phyloP scores from a whole-genome alignment of 2,113 vertebrate genomes.

The Eurystomus gularis region DNA sequence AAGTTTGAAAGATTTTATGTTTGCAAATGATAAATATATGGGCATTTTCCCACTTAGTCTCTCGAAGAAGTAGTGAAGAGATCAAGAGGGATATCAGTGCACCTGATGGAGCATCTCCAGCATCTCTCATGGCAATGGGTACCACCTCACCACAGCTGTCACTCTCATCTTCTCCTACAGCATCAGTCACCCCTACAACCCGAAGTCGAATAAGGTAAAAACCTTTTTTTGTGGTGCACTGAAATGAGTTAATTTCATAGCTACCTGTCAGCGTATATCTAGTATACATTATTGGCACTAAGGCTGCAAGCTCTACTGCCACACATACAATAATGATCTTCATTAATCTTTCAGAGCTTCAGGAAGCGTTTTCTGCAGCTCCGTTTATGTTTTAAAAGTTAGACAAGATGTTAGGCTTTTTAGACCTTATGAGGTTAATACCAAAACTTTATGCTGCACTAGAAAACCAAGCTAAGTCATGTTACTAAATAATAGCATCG shows the following conservation, averaged over 20 bases:
- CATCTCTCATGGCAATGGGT: constrained; percentile 88
- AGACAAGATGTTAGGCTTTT: neutral
- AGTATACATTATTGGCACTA: fast-evolving
- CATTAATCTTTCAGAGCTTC: neutral
- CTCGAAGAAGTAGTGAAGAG: constrained; percentile 91
- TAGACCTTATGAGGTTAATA: neutral
- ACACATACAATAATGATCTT: neutral
- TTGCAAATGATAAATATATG: neutral
- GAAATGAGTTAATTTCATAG: neutral
- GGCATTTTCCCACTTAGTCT: constrained; percentile 70
- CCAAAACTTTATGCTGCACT: neutral
- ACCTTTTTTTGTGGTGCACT: neutral
- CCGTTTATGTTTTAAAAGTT: neutral
- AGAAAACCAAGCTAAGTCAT: neutral
- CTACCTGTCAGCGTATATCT: neutral
- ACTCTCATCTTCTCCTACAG: constrained; percentile 84
- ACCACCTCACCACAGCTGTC: constrained; percentile 87
- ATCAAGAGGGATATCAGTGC: constrained; percentile 88
- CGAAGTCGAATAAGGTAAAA: constrained; percentile 89
- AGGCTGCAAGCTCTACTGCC: neutral
- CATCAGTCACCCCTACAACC: constrained; percentile 91
- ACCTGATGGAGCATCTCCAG: constrained; percentile 81
- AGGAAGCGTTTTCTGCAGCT: neutral
- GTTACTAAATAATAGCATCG: neutral
- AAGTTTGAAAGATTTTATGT: neutral